phyloP scores from a whole-genome alignment of 2,888 invertebrate genomes.

The Heteromyza rotundicornis region DNA sequence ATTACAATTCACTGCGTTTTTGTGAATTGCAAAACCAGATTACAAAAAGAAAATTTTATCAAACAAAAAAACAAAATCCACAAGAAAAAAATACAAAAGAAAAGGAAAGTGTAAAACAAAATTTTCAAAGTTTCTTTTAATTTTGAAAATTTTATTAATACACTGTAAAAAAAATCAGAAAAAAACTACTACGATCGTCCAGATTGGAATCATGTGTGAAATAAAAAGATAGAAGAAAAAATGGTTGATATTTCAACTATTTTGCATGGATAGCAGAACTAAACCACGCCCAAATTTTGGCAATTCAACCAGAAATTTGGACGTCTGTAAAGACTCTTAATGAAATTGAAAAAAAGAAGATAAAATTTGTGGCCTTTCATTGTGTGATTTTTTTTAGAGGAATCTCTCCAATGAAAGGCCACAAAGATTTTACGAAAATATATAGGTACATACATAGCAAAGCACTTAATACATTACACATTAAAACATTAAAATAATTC shows the following conservation, averaged over 20 bases:
- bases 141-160: slow-evolving; percentile 44
- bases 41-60: slow-evolving; percentile 33
- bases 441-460: not conserved
- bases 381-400: too few species aligned
- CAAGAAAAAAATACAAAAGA: slow-evolving; percentile 4
- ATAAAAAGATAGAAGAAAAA: slow-evolving; percentile 31
- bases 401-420: too few species aligned
- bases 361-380: not conserved
- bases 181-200: not conserved
- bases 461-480: not conserved
- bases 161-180: slow-evolving; percentile 28
- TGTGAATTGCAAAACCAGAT: slow-evolving; percentile 63
- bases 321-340: slow-evolving; percentile 61
- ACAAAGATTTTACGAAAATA: too few species aligned
- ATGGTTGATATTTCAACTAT: slow-evolving; percentile 54
- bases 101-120: slow-evolving; percentile 36
- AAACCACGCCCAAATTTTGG: slow-evolving; percentile 47
- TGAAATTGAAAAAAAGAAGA: slow-evolving; percentile 48
- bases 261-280: slow-evolving; percentile 57
- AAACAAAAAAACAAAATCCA: slow-evolving; percentile 11
- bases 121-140: slow-evolving; percentile 33
- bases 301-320: slow-evolving; percentile 41
- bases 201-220: slow-evolving; percentile 61
- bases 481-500: not conserved
- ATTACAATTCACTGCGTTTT: slow-evolving; percentile 61